A percentile compares a stretch with the other conserved stretches of the same genome.
Conservation (phyloP, 2,113 vertebrate species). For the Gymnocephalus cernua region DNA sequence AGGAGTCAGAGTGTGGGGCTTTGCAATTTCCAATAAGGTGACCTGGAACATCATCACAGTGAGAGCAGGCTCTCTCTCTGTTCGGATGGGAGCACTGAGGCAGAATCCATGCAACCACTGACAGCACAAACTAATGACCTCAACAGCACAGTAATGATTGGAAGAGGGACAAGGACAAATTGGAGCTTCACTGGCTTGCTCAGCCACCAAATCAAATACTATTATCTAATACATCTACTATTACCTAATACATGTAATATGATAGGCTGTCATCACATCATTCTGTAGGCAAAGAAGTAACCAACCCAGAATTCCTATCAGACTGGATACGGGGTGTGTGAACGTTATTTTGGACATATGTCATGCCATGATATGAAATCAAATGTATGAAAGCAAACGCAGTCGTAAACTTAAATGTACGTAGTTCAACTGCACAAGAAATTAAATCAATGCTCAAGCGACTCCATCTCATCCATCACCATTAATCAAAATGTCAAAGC, state of each 20-base stretch:
- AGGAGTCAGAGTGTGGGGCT: conserved; percentile 10
- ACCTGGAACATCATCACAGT: conserved; percentile 8
- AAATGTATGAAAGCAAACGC: not conserved
- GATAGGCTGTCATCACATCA: not conserved
- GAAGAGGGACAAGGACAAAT: not conserved
- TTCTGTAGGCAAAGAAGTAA: not conserved
- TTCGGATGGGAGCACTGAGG: conserved; percentile 48
- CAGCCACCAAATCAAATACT: conserved; percentile 26
- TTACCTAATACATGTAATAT: too few relatives aligned
- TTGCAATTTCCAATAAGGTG: not conserved
- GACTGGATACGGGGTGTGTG: not conserved
- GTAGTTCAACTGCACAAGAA: not conserved
- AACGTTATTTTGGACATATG: not conserved
- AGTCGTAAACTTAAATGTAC: not conserved
- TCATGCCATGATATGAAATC: not conserved
- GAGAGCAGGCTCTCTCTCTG: not conserved
- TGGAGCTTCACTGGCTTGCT: conserved; percentile 8
- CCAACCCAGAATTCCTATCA: not conserved
- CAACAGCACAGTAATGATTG: conserved; percentile 15
- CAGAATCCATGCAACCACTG: conserved; percentile 28
- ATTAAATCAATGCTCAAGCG: not conserved
- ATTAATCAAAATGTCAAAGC: not conserved
- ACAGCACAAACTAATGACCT: conserved; percentile 25
- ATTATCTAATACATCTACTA: conserved; percentile 31
- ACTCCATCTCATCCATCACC: not conserved